A percentile compares a stretch with the other conserved stretches of the same genome.
Evolutionary conservation across 2,113 vertebrate genomes (phyloP).

Genomic region (Gorilla gorilla): DNA sequence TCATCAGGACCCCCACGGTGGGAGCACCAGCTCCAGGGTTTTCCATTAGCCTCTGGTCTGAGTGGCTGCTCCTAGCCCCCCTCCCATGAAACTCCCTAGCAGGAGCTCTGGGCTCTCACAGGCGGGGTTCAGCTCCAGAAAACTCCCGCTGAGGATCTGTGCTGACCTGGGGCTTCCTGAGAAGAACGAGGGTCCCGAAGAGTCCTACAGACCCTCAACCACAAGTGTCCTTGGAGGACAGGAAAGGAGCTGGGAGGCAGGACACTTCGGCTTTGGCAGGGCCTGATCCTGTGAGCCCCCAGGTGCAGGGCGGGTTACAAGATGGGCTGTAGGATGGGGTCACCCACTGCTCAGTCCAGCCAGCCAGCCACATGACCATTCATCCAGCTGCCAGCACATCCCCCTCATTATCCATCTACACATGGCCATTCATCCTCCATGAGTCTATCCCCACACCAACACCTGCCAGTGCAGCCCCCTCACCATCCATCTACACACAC

Average conservation of each 20-base stretch:
- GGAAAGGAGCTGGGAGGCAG: background rate
- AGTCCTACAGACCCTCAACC: background rate
- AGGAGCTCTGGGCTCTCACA: background rate
- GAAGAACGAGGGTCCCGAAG: background rate
- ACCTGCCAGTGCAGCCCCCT: too few relatives aligned
- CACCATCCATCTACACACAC: background rate
- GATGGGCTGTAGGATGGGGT: background rate
- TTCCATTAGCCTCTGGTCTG: background rate
- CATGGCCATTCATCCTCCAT: too few relatives aligned
- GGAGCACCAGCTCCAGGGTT: background rate
- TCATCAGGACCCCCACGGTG: fast-evolving
- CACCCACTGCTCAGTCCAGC: background rate
- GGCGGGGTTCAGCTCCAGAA: background rate
- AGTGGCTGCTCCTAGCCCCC: too few relatives aligned
- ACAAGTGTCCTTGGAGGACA: background rate
- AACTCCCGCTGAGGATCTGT: fast-evolving
- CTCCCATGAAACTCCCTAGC: background rate
- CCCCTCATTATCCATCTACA: too few relatives aligned
- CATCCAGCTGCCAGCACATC: background rate
- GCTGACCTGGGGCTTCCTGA: background rate
- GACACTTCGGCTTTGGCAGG: fast-evolving
- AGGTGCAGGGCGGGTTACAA: background rate
- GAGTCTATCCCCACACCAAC: too few relatives aligned
- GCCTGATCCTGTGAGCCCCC: background rate
- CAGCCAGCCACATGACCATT: background rate